Evolutionary conservation across 2,797 vertebrate species (phyloP), one percentile per base, ranked within the genome.

Genomic region (Poecile montanus): DNA sequence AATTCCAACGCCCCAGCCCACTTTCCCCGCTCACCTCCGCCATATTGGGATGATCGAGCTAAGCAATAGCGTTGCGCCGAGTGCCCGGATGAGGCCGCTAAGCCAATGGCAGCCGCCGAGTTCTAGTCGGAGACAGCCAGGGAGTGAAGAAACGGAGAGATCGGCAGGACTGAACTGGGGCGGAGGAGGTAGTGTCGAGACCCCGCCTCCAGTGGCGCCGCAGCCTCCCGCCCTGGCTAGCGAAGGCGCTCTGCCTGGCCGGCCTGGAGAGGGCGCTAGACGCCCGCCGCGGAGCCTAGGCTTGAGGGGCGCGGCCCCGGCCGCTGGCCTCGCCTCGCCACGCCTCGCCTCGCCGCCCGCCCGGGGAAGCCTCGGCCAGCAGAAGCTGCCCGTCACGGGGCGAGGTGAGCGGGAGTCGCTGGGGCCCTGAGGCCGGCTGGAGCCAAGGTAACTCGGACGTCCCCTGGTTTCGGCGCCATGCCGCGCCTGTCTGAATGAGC

Each of bases 1-100:
- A 71, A 71, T 54, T 71, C 50, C 23, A 9, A 54, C 30, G 62
- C 98, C 98, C 98, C 98, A 98, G 94, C 98, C 98, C 98, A 97
- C 98, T 99, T 99, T 98, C 98, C 98, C 98, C 98, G 97, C 99
- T 99, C 98, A 99, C 99, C 99, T 99, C 99, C 99, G 99, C 99
- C 99, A 99, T 99, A 99, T 99, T 99, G 99, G 98, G 99, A 98
- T 98, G 99, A 98, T 98, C 98, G 92, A 98, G 98, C 96, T 96
- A 95, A 97, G 97, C 98, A 98, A 97, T 98, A 97, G 97, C 98
- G 98, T 98, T 97, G 98, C 96, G 97, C 98, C 93, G 97, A 98
- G 98, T 98, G 98, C 99, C 99, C 99, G 99, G 98, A 99, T 99
- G 95, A 97, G 93, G 96, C 97, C 97, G 94, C 97, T 97, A 90